A percentile compares a stretch with the other conserved stretches of the same genome.
phyloP scores from a whole-genome alignment of 2,888 invertebrate species.

The Notodonta dromedarius region DNA sequence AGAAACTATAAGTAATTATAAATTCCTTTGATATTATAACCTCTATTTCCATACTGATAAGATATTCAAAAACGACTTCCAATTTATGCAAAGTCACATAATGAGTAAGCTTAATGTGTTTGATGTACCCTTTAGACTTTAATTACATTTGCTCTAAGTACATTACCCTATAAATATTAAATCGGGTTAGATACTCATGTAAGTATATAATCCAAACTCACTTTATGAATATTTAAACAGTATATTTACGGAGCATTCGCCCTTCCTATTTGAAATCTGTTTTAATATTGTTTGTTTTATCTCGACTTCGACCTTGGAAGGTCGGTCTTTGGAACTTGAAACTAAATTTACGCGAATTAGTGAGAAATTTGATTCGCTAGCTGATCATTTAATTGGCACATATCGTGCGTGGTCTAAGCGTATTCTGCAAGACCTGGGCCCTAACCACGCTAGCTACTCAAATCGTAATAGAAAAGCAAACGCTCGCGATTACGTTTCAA shows the following conservation, averaged over 20 bases:
- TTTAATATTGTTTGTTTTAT: conserved; percentile 10
- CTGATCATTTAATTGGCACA: too few relatives aligned
- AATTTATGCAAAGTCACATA: neutral
- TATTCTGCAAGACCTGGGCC: too few relatives aligned
- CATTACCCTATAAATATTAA: conserved; percentile 22
- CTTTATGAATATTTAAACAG: conserved; percentile 36
- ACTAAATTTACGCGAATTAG: too few relatives aligned
- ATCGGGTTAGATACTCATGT: conserved; percentile 19
- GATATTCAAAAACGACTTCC: too few relatives aligned
- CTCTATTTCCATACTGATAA: too few relatives aligned
- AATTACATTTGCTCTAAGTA: conserved; percentile 20
- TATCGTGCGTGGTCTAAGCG: too few relatives aligned
- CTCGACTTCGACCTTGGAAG: conserved; percentile 2
- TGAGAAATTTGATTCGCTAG: too few relatives aligned
- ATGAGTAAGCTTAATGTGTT: neutral
- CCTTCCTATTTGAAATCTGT: conserved; percentile 11
- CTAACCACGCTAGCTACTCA: too few relatives aligned
- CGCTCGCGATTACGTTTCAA: too few relatives aligned
- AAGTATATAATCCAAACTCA: conserved; percentile 27
- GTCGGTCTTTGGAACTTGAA: neutral
- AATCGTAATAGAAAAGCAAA: too few relatives aligned
- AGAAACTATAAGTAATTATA: too few relatives aligned
- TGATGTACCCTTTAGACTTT: conserved; percentile 9
- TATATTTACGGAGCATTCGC: conserved; percentile 29
- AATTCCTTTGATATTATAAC: too few relatives aligned